These are phyloP conservation scores for Peromyscus polionotus DNA, from an alignment of 2,113 vertebrate species.

Conservation along the genomic window DNA sequence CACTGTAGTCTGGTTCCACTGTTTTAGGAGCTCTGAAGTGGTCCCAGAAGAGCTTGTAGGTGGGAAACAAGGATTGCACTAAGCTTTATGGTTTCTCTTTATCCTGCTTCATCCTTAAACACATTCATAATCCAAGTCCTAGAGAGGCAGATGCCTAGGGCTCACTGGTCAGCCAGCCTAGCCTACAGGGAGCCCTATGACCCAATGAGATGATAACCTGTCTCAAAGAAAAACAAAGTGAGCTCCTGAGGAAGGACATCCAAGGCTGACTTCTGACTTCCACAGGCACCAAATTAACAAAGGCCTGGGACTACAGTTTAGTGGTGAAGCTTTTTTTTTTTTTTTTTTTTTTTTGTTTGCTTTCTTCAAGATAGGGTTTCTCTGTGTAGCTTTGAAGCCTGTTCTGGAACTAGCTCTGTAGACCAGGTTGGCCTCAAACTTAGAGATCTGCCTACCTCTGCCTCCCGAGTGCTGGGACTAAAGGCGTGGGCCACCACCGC, in stretches of 20 bases:
- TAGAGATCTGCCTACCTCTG: too few species aligned
- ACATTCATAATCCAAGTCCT: neutral
- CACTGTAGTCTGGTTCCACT: neutral
- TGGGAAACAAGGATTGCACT: neutral
- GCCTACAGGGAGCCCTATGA: neutral
- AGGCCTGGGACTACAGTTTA: neutral
- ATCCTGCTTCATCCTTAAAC: neutral
- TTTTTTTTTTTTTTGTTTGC: too few species aligned
- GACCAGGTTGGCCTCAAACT: too few species aligned
- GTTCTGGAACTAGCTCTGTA: too few species aligned
- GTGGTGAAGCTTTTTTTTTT: too few species aligned
- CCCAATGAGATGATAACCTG: neutral
- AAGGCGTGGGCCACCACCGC: too few species aligned
- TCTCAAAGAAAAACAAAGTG: neutral
- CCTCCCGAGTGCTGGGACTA: too few species aligned
- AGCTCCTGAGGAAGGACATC: neutral
- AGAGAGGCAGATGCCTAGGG: neutral
- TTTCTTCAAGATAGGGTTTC: too few species aligned
- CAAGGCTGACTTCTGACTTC: neutral
- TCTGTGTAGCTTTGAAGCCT: too few species aligned
- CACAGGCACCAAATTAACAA: neutral
- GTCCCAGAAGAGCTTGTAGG: neutral
- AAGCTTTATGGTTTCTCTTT: neutral
- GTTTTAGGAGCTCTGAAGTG: neutral
- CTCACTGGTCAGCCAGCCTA: neutral